These are phyloP conservation scores for Odontothrips loti DNA, from an alignment of 2,888 invertebrate genomes.

Conservation along the genomic window DNA sequence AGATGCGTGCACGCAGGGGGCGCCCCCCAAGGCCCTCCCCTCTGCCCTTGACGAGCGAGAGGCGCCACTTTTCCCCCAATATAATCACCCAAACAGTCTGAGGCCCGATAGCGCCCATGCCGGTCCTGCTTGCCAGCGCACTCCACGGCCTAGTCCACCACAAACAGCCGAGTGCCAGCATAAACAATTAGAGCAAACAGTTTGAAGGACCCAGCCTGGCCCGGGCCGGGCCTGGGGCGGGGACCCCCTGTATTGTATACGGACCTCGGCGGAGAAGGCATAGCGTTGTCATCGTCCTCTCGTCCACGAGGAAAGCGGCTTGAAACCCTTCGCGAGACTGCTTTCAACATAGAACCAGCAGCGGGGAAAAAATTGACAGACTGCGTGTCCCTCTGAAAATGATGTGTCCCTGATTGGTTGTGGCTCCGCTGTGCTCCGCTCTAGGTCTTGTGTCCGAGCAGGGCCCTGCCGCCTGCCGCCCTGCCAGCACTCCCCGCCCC, in stretches of 20 bases:
- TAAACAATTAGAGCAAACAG: slow-evolving; percentile 21
- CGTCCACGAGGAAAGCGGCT: too few species aligned
- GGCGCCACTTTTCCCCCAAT: slow-evolving; percentile 21
- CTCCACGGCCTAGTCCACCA: not conserved
- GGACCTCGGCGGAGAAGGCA: too few species aligned
- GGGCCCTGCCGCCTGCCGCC: not conserved
- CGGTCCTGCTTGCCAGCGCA: not conserved
- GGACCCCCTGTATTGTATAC: not conserved
- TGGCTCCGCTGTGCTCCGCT: too few species aligned
- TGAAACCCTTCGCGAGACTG: too few species aligned
- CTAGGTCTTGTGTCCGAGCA: too few species aligned
- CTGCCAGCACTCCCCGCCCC: not conserved
- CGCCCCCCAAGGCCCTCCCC: not conserved
- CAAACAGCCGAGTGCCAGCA: slow-evolving; percentile 20
- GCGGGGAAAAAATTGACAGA: too few species aligned
- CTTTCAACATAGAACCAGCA: too few species aligned
- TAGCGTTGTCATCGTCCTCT: too few species aligned
- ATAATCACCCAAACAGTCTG: slow-evolving; percentile 26
- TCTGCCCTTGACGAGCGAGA: slow-evolving; percentile 8
- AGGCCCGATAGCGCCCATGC: not conserved
- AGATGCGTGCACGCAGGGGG: too few species aligned
- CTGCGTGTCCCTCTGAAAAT: too few species aligned
- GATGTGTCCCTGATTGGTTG: too few species aligned
- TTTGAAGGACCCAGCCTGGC: not conserved
- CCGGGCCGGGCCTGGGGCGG: not conserved